Percentiles rank a stretch among this genome's conserved stretches.
Evolutionary conservation across 2,888 invertebrate genomes (phyloP).

Genomic region (Fragum sueziense): DNA sequence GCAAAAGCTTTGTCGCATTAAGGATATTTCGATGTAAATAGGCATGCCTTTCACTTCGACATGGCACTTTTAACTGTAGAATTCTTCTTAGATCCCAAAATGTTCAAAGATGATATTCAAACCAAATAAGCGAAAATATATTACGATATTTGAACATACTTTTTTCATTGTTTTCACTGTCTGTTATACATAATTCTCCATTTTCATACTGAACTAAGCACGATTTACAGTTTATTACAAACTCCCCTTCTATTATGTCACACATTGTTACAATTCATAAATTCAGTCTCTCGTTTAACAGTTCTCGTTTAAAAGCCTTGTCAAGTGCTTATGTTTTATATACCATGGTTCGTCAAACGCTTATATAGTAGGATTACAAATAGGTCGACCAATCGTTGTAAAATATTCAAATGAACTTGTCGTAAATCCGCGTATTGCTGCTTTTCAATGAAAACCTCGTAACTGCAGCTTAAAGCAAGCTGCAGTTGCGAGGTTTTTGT

Average conservation of each 20-base stretch:
- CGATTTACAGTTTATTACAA: conserved; percentile 19
- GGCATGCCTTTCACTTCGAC: neutral
- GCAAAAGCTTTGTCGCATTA: neutral
- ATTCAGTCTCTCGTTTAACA: neutral
- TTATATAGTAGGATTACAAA: neutral
- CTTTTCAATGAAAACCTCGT: too few species aligned
- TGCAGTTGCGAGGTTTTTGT: too few species aligned
- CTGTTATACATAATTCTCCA: neutral
- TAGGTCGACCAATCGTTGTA: neutral
- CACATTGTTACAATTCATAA: neutral
- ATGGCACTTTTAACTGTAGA: neutral
- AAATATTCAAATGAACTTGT: neutral
- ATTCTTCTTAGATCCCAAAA: neutral
- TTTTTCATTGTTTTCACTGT: neutral
- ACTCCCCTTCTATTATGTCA: conserved; percentile 34
- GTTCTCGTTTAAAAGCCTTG: neutral
- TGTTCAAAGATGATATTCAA: too few species aligned
- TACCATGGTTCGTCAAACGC: neutral
- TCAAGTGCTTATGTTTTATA: neutral
- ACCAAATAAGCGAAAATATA: neutral
- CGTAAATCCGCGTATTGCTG: neutral
- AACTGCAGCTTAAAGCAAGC: too few species aligned
- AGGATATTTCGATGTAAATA: neutral
- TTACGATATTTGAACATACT: neutral
- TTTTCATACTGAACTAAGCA: conserved; percentile 24